Conservation (phyloP, 1,140 invertebrate genomes). For the Lepidurus couesii region DNA sequence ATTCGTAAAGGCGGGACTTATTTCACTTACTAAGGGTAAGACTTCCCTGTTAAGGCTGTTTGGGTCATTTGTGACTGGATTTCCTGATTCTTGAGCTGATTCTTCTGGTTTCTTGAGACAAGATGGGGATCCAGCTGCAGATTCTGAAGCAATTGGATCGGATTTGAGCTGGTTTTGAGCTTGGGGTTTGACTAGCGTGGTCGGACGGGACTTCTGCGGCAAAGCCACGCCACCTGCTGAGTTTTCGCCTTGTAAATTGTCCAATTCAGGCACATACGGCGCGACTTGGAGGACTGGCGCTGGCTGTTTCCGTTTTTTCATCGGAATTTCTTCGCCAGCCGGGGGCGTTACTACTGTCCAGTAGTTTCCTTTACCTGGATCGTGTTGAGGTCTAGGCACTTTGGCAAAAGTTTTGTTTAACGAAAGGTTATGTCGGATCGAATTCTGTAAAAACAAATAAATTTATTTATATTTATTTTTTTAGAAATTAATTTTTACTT, state of each 20-base stretch:
- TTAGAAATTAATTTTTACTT: constrained; percentile 48
- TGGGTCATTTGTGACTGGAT: not conserved
- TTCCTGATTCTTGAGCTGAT: not conserved
- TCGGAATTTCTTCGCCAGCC: not conserved
- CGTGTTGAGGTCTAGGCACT: constrained; percentile 56
- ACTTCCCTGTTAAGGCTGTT: not conserved
- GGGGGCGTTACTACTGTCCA: constrained; percentile 54
- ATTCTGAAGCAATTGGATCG: not conserved
- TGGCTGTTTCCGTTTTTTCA: constrained; percentile 4
- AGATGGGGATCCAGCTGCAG: not conserved
- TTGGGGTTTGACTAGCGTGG: not conserved
- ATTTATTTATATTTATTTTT: not conserved
- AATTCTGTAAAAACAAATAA: constrained; percentile 44
- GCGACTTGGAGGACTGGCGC: not conserved
- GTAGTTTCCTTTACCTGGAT: constrained; percentile 59
- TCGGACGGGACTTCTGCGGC: not conserved
- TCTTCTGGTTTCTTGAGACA: not conserved
- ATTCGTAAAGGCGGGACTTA: not conserved
- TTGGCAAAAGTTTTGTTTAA: constrained; percentile 59
- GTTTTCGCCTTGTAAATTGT: not conserved
- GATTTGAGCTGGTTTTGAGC: not conserved
- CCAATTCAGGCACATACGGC: not conserved
- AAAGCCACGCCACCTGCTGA: not conserved
- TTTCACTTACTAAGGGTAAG: not conserved
- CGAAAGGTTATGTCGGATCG: constrained; percentile 51